Conservation (phyloP, 37 sponge, comb jelly and placozoan genomes). For the Halisarca cf. caerulea region DNA sequence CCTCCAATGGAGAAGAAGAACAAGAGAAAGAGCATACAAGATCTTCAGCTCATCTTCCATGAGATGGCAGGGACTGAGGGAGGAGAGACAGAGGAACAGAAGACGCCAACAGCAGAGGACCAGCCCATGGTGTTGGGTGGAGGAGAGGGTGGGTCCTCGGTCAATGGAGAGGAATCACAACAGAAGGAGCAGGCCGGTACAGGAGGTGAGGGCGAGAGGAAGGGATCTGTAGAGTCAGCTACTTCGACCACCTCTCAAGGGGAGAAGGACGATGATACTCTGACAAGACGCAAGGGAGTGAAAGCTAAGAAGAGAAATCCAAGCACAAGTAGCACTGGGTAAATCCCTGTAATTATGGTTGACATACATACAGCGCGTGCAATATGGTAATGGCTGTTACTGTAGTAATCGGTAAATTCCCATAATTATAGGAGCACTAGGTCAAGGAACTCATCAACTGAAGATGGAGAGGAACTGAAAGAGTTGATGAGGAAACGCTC, state of each 20-base stretch:
- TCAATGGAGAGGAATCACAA: no score
- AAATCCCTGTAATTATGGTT: background rate
- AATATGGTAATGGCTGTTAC: no score
- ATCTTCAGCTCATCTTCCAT: background rate
- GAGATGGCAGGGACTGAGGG: background rate
- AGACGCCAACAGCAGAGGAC: slow-evolving; percentile 6
- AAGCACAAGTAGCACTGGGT: slow-evolving; percentile 6
- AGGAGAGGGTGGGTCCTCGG: no score
- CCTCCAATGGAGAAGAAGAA: background rate
- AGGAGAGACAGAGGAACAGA: slow-evolving; percentile 6
- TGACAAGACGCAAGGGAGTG: slow-evolving; percentile 40
- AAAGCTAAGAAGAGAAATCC: background rate
- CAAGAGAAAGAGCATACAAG: background rate
- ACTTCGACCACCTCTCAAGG: slow-evolving; percentile 39
- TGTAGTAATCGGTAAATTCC: no score
- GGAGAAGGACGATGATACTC: slow-evolving; percentile 28
- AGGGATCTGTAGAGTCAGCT: background rate
- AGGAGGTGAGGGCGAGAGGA: background rate
- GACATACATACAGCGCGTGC: background rate
- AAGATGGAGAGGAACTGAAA: slow-evolving; percentile 22
- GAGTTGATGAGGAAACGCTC: slow-evolving; percentile 20
- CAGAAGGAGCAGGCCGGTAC: background rate
- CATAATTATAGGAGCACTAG: no score
- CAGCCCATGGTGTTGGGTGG: slow-evolving; percentile 12
- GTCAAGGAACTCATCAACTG: background rate